These are phyloP conservation scores for Rhopalosiphum maidis DNA, from an alignment of 1,140 invertebrate species.

Conservation along the genomic window DNA sequence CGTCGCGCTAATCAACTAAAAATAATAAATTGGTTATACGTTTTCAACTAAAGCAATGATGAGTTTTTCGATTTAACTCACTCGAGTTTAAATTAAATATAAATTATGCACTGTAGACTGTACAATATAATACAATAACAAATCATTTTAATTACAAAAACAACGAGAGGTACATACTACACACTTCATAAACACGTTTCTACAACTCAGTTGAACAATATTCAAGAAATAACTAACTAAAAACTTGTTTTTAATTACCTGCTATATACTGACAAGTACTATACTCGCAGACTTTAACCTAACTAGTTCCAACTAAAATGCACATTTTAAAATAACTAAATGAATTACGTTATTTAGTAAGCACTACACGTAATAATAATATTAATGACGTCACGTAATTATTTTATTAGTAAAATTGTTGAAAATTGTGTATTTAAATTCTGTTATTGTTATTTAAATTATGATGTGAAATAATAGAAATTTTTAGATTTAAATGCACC, in stretches of 20 bases:
- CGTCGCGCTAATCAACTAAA: too few species aligned
- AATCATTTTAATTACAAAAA: neutral
- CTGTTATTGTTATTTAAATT: neutral
- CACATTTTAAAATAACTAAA: neutral
- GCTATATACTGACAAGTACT: neutral
- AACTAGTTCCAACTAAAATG: neutral
- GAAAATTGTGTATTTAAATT: neutral
- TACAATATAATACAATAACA: too few species aligned
- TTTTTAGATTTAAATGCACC: neutral
- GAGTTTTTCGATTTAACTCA: neutral
- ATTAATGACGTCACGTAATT: neutral
- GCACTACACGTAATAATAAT: neutral
- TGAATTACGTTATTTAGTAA: neutral
- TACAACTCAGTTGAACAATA: neutral
- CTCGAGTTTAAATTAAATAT: neutral
- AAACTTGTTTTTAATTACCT: neutral
- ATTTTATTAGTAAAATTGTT: neutral
- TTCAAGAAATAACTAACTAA: slow-evolving; percentile 27
- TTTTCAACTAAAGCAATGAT: neutral
- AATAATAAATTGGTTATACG: neutral
- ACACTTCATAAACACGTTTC: slow-evolving; percentile 14
- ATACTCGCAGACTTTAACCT: neutral
- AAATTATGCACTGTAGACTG: neutral
- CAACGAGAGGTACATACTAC: neutral
- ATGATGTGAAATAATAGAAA: neutral